A percentile compares a stretch with the other conserved stretches of the same genome.
phyloP scores from a whole-genome alignment of 1,140 invertebrate genomes.

The Cherax quadricarinatus region DNA sequence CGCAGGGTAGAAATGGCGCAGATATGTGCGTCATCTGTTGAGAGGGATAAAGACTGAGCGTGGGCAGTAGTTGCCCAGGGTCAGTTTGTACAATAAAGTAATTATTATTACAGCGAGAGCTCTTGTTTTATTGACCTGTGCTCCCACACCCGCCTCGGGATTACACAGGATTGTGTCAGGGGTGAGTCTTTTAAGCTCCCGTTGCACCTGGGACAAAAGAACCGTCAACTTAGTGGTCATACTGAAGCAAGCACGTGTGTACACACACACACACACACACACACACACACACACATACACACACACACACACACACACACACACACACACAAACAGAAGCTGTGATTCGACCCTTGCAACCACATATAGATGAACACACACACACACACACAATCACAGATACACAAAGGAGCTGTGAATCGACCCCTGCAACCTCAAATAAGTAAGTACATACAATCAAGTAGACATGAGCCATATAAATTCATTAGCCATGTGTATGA shows the following conservation, averaged over 20 bases:
- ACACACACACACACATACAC: neutral
- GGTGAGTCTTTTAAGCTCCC: constrained; percentile 38
- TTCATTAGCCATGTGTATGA: too few species aligned
- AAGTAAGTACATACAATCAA: too few species aligned
- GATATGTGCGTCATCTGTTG: neutral
- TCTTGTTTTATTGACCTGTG: constrained; percentile 49
- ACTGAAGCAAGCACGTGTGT: neutral
- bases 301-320: neutral
- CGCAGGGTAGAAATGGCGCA: neutral
- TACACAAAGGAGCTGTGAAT: too few species aligned
- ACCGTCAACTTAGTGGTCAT: constrained; percentile 6
- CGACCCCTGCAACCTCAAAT: too few species aligned
- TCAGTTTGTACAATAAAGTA: constrained; percentile 20
- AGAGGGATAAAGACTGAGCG: neutral
- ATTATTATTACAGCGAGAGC: constrained; percentile 1
- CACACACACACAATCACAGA: neutral
- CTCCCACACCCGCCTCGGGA: constrained; percentile 22
- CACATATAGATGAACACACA: neutral
- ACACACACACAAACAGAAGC: neutral
- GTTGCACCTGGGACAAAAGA: neutral
- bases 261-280: neutral
- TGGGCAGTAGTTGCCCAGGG: neutral
- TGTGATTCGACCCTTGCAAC: too few species aligned
- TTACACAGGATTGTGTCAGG: neutral
- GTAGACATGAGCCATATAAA: too few species aligned